Conservation (phyloP, 1,140 invertebrate species). For the Eriosoma lanigerum region DNA sequence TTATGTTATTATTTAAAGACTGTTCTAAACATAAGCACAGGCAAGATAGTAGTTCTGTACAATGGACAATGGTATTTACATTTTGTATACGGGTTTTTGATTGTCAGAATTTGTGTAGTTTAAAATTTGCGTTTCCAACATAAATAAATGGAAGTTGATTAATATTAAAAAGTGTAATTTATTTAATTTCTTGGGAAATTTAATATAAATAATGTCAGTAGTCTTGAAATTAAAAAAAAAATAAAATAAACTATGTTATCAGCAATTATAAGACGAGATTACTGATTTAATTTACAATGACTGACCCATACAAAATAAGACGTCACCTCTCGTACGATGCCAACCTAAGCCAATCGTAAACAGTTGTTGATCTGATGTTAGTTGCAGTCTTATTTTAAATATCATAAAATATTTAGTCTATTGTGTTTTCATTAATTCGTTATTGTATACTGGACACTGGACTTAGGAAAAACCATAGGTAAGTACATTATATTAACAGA, state of each 20-base stretch:
- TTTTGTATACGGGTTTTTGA: constrained; percentile 13
- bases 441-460: background rate
- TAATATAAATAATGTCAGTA: background rate
- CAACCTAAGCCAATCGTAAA: constrained; percentile 21
- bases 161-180: constrained; percentile 9
- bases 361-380: background rate
- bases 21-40: constrained; percentile 3
- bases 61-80: background rate
- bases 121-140: constrained; percentile 15
- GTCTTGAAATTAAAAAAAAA: background rate
- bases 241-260: constrained; percentile 12
- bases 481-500: background rate
- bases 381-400: background rate
- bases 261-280: background rate
- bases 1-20: constrained; percentile 8
- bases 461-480: background rate
- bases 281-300: background rate
- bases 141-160: constrained; percentile 19
- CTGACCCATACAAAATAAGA: constrained; percentile 15
- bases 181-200: background rate
- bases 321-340: constrained; percentile 37
- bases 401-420: background rate
- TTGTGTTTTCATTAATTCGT: background rate
- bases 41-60: background rate
- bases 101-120: constrained; percentile 21